Evolutionary conservation across 2,113 vertebrate genomes (phyloP).

Genomic region (Pogona vitticeps): DNA sequence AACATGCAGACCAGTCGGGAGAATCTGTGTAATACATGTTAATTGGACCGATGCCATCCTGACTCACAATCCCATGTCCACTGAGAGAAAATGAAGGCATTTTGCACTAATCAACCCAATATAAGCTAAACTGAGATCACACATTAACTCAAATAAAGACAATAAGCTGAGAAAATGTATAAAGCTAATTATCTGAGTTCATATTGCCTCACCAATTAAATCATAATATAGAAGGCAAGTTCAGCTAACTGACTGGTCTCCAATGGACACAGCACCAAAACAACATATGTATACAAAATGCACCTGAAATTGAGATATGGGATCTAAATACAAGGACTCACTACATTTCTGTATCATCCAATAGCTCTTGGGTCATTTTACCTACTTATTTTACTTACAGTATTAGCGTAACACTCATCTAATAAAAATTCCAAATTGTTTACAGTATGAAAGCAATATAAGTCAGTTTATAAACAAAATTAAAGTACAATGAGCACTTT

Average conservation of each 20-base stretch:
- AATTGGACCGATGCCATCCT: background rate
- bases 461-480: too few species aligned
- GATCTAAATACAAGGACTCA: too few species aligned
- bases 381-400: too few species aligned
- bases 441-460: too few species aligned
- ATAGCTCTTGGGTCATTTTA: too few species aligned
- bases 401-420: too few species aligned
- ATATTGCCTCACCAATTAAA: background rate
- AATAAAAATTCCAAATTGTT: too few species aligned
- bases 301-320: background rate
- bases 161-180: background rate
- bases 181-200: background rate
- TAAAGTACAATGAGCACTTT: too few species aligned
- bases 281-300: background rate
- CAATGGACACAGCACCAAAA: constrained; percentile 37
- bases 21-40: background rate
- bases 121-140: background rate
- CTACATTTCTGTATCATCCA: too few species aligned
- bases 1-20: constrained; percentile 37
- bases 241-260: background rate
- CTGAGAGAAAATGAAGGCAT: constrained; percentile 9
- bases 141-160: constrained; percentile 21
- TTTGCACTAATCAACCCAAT: constrained; percentile 4
- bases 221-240: background rate
- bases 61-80: background rate